These are phyloP conservation scores for Rotaria sp. DNA, from an alignment of 2,888 invertebrate species.

Conservation along the genomic window DNA sequence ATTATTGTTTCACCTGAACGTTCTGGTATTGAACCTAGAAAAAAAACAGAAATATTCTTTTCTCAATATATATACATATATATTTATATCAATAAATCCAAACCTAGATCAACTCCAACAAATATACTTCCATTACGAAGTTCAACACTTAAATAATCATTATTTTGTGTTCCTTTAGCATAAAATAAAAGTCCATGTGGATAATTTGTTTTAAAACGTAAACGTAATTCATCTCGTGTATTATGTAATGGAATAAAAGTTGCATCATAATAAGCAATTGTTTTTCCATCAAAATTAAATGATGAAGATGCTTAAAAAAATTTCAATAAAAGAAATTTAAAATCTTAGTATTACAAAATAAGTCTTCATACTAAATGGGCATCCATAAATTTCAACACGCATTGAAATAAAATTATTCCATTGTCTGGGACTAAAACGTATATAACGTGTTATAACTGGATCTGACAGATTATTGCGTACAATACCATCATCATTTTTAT, in stretches of 20 bases:
- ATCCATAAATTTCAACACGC: conserved; percentile 85
- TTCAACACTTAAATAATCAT: conserved; percentile 83
- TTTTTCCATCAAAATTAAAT: conserved; percentile 47
- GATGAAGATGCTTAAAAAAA: conserved; percentile 44
- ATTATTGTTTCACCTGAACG: conserved; percentile 33
- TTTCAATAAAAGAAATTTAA: neutral
- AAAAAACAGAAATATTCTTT: neutral
- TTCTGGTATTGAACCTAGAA: conserved; percentile 38
- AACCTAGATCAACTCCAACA: conserved; percentile 76
- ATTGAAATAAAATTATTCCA: conserved; percentile 92
- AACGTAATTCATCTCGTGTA: conserved; percentile 72
- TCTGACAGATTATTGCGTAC: conserved; percentile 81
- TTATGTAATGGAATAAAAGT: conserved; percentile 75
- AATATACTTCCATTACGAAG: conserved; percentile 78
- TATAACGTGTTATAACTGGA: conserved; percentile 75
- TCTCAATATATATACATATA: too few relatives aligned
- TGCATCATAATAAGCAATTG: conserved; percentile 39
- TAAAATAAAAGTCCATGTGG: conserved; percentile 84
- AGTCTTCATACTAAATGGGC: conserved; percentile 73
- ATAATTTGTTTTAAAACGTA: conserved; percentile 80
- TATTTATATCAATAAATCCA: neutral
- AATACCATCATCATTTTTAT: conserved; percentile 76
- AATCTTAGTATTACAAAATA: neutral
- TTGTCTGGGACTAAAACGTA: conserved; percentile 83
- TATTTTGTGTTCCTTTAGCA: conserved; percentile 78